Percentiles rank a stretch among this genome's conserved stretches.
Conservation (phyloP, 2,797 vertebrate genomes). For the Prionace glauca region DNA sequence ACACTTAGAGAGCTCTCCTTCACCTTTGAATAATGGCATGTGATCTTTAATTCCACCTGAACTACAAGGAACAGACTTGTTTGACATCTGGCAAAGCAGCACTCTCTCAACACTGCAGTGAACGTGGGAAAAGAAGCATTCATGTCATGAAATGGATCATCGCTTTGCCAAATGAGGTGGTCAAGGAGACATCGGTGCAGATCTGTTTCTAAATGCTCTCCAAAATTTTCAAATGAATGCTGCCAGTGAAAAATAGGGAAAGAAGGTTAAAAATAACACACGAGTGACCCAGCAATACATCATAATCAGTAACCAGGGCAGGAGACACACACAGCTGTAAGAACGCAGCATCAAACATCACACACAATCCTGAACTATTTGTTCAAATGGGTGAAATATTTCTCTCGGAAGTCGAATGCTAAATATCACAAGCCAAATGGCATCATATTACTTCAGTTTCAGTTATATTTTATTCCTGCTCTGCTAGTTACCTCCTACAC, state of each 20-base stretch:
- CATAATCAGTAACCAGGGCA: not conserved
- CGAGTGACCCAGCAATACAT: not conserved
- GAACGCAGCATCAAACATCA: not conserved
- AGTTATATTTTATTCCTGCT: not conserved
- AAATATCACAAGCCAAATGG: not conserved
- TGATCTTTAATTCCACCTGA: not conserved
- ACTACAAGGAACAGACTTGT: not conserved
- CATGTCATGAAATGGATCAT: not conserved
- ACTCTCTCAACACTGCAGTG: not conserved
- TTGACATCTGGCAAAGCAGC: not conserved
- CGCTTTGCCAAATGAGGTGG: not conserved
- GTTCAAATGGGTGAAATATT: not conserved
- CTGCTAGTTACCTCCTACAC: not conserved
- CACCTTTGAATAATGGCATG: not conserved
- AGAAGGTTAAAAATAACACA: not conserved
- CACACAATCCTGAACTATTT: not conserved
- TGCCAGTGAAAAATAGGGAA: not conserved
- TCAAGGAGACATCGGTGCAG: not conserved
- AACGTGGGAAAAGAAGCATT: not conserved
- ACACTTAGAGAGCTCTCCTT: not conserved
- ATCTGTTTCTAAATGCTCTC: not conserved
- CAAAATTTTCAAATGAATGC: not conserved
- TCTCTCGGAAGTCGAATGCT: not conserved
- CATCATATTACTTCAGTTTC: conserved; percentile 14
- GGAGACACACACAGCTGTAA: not conserved